These are phyloP conservation scores for Parotocinclus haroldoi DNA, from an alignment of 2,797 vertebrate species.

Conservation along the genomic window DNA sequence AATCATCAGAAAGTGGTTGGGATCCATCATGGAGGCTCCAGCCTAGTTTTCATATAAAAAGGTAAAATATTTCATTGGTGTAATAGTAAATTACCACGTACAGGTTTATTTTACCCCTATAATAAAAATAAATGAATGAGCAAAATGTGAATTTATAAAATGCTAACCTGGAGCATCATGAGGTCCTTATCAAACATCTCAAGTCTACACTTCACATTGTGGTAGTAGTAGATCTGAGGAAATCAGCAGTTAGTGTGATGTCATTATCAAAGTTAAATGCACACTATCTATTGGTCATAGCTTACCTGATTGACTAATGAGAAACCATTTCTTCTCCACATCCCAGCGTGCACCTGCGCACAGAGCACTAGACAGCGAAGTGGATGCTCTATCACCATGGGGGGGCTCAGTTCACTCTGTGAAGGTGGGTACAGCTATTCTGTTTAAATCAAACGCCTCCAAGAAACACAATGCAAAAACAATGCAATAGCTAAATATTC, in stretches of 20 bases:
- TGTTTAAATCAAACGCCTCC: neutral
- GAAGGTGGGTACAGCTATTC: conserved; percentile 3
- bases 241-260: neutral
- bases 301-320: conserved; percentile 94
- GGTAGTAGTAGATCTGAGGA: conserved; percentile 94
- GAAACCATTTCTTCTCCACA: conserved; percentile 98
- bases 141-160: neutral
- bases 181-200: conserved; percentile 99
- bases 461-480: neutral
- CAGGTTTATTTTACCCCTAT: neutral
- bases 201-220: conserved; percentile 94
- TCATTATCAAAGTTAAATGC: neutral
- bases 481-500: accelerated
- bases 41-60: conserved; percentile 66
- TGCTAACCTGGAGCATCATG: conserved; percentile 89
- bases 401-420: conserved; percentile 93
- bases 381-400: conserved; percentile 91
- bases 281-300: neutral
- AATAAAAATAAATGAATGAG: no score
- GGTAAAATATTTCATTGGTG: no score
- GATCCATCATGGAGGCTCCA: conserved; percentile 98
- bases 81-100: neutral
- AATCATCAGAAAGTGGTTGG: conserved; percentile 97
- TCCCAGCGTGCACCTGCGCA: conserved; percentile 96
- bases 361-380: conserved; percentile 91